Evolutionary conservation across 2,888 invertebrate species (phyloP).

Genomic region (Sturmia bella): DNA sequence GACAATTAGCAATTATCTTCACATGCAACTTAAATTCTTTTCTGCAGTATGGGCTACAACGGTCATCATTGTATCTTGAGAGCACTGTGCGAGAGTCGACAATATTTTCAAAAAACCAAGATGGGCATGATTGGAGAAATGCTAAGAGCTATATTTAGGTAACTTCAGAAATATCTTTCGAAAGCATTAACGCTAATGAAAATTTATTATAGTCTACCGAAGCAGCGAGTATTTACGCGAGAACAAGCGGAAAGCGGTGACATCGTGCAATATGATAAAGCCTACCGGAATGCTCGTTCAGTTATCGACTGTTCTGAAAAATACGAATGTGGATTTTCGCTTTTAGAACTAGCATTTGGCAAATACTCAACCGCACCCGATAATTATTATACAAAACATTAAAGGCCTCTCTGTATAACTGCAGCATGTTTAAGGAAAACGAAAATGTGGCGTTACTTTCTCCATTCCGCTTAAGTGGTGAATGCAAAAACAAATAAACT

Average conservation of each 20-base stretch:
- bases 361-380: conserved; percentile 79
- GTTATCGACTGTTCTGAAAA: conserved; percentile 83
- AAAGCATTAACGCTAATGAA: no score
- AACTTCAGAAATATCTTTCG: conserved; percentile 39
- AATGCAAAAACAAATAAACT: no score
- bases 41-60: conserved; percentile 88
- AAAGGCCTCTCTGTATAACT: background rate
- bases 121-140: conserved; percentile 87
- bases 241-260: conserved; percentile 87
- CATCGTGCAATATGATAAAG: conserved; percentile 86
- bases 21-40: no score
- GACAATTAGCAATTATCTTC: background rate
- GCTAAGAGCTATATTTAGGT: conserved; percentile 88
- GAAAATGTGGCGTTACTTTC: no score
- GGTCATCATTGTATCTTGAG: conserved; percentile 88
- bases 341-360: conserved; percentile 88
- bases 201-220: conserved; percentile 84
- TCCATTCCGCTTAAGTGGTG: no score
- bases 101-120: conserved; percentile 85
- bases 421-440: no score
- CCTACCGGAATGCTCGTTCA: conserved; percentile 83
- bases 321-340: conserved; percentile 86
- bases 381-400: conserved; percentile 73
- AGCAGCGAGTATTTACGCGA: conserved; percentile 84
- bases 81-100: conserved; percentile 88